Evolutionary conservation across 2,113 vertebrate genomes (phyloP).

Genomic region (Saguinus midas): DNA sequence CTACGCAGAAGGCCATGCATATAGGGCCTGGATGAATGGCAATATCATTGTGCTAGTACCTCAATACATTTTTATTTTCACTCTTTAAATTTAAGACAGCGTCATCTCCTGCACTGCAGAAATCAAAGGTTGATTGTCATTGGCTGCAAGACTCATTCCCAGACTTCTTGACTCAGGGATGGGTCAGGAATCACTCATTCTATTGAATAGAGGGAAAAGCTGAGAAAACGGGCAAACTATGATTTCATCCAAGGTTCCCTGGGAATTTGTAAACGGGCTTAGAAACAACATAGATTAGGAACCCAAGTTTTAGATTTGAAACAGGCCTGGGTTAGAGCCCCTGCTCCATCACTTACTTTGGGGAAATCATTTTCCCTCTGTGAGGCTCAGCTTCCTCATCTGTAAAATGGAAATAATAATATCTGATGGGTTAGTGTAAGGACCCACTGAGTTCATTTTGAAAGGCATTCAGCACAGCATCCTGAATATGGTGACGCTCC

Average conservation of each 20-base stretch:
- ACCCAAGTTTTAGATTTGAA: not conserved
- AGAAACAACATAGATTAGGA: not conserved
- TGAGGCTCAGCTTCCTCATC: not conserved
- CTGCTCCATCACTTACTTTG: not conserved
- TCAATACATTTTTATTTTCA: no score
- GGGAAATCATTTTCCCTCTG: not conserved
- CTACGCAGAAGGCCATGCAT: no score
- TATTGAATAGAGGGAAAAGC: not conserved
- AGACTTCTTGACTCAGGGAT: not conserved
- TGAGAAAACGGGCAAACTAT: not conserved
- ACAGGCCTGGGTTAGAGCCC: not conserved
- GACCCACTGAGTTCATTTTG: fast-evolving
- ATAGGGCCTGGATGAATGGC: no score
- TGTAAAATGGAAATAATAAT: not conserved
- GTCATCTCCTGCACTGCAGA: no score
- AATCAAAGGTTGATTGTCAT: no score
- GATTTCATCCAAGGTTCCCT: not conserved
- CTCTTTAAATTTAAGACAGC: no score
- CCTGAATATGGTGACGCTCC: fast-evolving
- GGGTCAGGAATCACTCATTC: not conserved
- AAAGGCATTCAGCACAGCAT: fast-evolving
- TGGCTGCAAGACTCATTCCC: not conserved
- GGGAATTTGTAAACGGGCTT: not conserved
- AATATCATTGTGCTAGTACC: no score
- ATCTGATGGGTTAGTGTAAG: no score